Percentiles rank a stretch among this genome's conserved stretches.
phyloP scores from a whole-genome alignment of 2,113 vertebrate genomes.

The Neofelis nebulosa region DNA sequence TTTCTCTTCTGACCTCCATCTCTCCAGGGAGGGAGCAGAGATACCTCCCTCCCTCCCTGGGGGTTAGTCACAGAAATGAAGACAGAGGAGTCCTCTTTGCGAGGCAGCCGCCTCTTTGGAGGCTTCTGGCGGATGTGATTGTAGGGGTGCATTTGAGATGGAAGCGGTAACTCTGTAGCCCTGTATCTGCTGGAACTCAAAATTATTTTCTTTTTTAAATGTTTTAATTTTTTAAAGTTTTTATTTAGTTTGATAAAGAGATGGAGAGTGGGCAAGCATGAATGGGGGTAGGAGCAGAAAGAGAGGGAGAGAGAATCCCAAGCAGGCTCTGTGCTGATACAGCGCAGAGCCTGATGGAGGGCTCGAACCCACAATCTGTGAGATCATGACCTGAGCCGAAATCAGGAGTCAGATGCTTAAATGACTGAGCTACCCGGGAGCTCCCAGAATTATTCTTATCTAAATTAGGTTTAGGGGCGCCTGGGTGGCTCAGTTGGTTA shows the following conservation, averaged over 20 bases:
- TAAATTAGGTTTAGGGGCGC: slow-evolving; percentile 79
- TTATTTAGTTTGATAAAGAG: no score
- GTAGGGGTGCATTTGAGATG: slow-evolving; percentile 70
- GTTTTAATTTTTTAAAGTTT: not conserved
- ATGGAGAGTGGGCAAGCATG: no score
- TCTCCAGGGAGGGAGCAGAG: not conserved
- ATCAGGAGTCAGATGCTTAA: no score
- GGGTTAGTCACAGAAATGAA: slow-evolving; percentile 73
- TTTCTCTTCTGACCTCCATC: not conserved
- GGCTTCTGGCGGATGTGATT: slow-evolving; percentile 77
- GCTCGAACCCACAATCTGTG: no score
- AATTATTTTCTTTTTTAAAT: slow-evolving; percentile 83
- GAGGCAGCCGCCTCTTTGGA: slow-evolving; percentile 77
- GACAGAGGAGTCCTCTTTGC: slow-evolving; percentile 70
- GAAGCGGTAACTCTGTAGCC: slow-evolving; percentile 76
- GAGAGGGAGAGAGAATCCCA: no score
- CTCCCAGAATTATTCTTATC: slow-evolving; percentile 80
- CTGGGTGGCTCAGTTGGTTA: no score
- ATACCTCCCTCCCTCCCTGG: slow-evolving; percentile 1
- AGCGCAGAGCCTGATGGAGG: no score
- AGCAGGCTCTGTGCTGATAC: no score
- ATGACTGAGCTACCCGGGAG: no score
- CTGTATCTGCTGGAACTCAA: slow-evolving; percentile 76
- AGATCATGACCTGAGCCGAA: no score
- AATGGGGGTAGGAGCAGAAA: no score